Evolutionary conservation across 2,888 invertebrate species (phyloP).

Genomic region (Ceraclea dissimilis): DNA sequence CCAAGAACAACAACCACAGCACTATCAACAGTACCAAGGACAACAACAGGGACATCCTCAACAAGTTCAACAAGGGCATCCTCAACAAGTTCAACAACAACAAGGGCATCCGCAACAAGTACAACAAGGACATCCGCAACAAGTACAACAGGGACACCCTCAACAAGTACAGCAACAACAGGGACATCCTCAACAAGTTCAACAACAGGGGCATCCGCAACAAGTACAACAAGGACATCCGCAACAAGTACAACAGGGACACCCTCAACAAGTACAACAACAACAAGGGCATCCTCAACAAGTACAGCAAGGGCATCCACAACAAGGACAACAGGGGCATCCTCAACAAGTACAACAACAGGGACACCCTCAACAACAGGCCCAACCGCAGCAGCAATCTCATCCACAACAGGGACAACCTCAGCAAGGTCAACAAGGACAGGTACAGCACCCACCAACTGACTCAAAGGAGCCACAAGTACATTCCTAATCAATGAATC

Average conservation of each 20-base stretch:
- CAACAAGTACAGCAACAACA: constrained; percentile 31
- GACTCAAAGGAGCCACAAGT: too few species aligned
- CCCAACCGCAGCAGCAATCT: constrained; percentile 27
- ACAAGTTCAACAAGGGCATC: constrained; percentile 29
- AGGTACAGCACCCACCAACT: not conserved
- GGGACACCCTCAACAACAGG: constrained; percentile 26
- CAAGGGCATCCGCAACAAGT: constrained; percentile 26
- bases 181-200: constrained; percentile 21
- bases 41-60: constrained; percentile 27
- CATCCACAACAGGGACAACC: constrained; percentile 28
- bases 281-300: constrained; percentile 23
- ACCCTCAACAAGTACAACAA: constrained; percentile 25
- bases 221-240: constrained; percentile 27
- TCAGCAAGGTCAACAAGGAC: not conserved
- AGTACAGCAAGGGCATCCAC: constrained; percentile 21
- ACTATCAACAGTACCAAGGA: constrained; percentile 26
- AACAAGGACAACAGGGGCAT: constrained; percentile 26
- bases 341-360: constrained; percentile 27
- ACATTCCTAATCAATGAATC: too few species aligned
- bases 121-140: constrained; percentile 27
- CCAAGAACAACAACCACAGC: constrained; percentile 25
- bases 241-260: constrained; percentile 26
- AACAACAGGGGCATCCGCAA: constrained; percentile 19
- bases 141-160: constrained; percentile 24
- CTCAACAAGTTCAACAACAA: constrained; percentile 22